These are phyloP conservation scores for Entelurus aequoreus DNA, from an alignment of 2,113 vertebrate species.

Conservation along the genomic window DNA sequence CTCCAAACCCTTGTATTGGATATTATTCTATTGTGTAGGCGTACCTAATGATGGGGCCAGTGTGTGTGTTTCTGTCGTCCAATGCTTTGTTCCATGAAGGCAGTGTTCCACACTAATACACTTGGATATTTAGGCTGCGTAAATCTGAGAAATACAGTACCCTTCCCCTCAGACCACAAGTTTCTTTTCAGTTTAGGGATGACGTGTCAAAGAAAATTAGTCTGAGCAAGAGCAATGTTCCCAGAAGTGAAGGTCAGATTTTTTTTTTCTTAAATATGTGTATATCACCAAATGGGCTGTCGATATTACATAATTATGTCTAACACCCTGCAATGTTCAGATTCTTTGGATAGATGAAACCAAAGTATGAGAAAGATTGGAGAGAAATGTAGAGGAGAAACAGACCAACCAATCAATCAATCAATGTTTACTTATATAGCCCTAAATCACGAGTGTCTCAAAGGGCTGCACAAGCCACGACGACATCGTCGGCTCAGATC, in stretches of 20 bases:
- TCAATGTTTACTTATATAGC: too few relatives aligned
- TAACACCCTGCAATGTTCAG: background rate
- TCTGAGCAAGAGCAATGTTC: background rate
- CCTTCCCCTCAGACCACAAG: slow-evolving; percentile 16
- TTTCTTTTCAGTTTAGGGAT: slow-evolving; percentile 21
- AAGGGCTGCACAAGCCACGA: too few relatives aligned
- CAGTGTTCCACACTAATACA: slow-evolving; percentile 50
- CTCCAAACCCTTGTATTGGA: too few relatives aligned
- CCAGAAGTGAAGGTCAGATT: background rate
- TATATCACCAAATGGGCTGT: too few relatives aligned
- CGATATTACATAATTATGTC: too few relatives aligned
- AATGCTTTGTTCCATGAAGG: slow-evolving; percentile 7
- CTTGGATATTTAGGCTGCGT: slow-evolving; percentile 6
- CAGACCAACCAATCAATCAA: too few relatives aligned
- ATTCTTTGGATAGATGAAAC: too few relatives aligned
- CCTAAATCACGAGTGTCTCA: too few relatives aligned
- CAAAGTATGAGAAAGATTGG: too few relatives aligned
- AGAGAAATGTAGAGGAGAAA: too few relatives aligned
- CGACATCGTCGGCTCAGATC: too few relatives aligned
- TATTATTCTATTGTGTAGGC: background rate
- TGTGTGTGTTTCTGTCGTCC: background rate
- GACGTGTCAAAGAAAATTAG: slow-evolving; percentile 37
- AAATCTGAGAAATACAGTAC: slow-evolving; percentile 8
- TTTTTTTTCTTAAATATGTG: slow-evolving; percentile 1
- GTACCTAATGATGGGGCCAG: background rate